These are phyloP conservation scores for Leptinotarsa rubiginosa DNA, from an alignment of 2,888 invertebrate genomes.

Conservation along the genomic window DNA sequence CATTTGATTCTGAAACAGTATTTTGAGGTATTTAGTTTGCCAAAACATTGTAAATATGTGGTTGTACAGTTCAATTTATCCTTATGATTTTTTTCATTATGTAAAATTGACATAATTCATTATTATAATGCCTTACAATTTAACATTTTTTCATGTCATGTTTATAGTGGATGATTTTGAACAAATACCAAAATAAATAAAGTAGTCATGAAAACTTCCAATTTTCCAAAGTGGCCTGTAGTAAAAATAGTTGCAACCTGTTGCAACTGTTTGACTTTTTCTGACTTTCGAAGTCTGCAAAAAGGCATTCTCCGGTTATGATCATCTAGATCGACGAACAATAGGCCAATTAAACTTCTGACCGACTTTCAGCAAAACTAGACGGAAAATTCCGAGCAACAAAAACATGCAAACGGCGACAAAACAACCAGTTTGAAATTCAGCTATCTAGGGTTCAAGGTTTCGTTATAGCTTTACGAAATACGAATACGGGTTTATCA, in stretches of 20 bases:
- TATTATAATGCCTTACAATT: too few species aligned
- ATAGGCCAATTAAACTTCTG: slow-evolving; percentile 9
- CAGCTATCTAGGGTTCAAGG: slow-evolving; percentile 9
- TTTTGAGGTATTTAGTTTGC: too few species aligned
- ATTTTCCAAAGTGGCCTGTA: background rate
- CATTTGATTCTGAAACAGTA: too few species aligned
- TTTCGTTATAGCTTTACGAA: background rate
- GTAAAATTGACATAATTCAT: too few species aligned
- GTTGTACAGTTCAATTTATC: too few species aligned
- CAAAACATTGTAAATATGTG: too few species aligned
- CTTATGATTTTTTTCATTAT: too few species aligned
- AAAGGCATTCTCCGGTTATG: background rate
- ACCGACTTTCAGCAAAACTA: background rate
- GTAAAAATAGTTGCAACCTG: background rate
- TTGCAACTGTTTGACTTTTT: background rate
- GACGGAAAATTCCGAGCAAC: background rate
- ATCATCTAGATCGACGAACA: slow-evolving; percentile 8
- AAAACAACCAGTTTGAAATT: slow-evolving; percentile 16
- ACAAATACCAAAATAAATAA: too few species aligned
- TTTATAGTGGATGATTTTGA: too few species aligned
- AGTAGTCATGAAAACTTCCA: too few species aligned
- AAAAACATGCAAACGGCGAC: slow-evolving; percentile 5
- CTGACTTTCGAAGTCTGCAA: background rate
- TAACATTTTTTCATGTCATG: too few species aligned
- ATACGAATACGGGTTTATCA: slow-evolving; percentile 4